Conservation (phyloP, 2,888 invertebrate genomes). For the Chloroclysta siterata region DNA sequence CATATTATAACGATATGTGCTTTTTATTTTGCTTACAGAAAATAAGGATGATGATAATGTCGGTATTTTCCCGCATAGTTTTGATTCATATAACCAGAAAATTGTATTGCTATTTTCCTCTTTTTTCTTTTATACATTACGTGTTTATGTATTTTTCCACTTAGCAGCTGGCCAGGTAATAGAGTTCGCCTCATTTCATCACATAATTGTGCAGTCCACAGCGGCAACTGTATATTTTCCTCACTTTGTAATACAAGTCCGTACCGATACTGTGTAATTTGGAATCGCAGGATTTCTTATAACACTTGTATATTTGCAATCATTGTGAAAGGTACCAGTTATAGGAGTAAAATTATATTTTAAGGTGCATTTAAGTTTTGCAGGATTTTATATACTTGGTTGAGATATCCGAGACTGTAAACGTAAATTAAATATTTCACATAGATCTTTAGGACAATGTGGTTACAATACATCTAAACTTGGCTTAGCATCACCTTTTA, state of each 20-base stretch:
- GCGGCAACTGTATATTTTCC: constrained; percentile 34
- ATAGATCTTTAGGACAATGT: too few relatives aligned
- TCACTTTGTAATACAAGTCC: constrained; percentile 30
- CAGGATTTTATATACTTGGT: neutral
- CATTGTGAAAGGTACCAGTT: constrained; percentile 26
- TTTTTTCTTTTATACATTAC: constrained; percentile 10
- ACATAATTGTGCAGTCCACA: constrained; percentile 32
- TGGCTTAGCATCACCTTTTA: too few relatives aligned
- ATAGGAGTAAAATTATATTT: constrained; percentile 10
- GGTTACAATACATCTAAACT: too few relatives aligned
- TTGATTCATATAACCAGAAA: neutral
- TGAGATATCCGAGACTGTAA: too few relatives aligned
- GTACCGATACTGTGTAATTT: constrained; percentile 33
- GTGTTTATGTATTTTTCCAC: constrained; percentile 24
- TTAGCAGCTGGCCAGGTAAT: constrained; percentile 21
- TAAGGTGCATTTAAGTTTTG: constrained; percentile 2
- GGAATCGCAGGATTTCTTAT: constrained; percentile 35
- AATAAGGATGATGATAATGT: neutral
- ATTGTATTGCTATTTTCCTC: constrained; percentile 1
- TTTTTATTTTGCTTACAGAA: neutral
- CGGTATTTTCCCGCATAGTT: constrained; percentile 3
- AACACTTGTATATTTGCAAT: constrained; percentile 36
- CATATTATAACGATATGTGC: neutral
- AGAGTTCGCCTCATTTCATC: constrained; percentile 35
- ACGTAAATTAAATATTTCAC: neutral